phyloP scores from a whole-genome alignment of 2,888 invertebrate genomes.

The Gordius sp. region DNA sequence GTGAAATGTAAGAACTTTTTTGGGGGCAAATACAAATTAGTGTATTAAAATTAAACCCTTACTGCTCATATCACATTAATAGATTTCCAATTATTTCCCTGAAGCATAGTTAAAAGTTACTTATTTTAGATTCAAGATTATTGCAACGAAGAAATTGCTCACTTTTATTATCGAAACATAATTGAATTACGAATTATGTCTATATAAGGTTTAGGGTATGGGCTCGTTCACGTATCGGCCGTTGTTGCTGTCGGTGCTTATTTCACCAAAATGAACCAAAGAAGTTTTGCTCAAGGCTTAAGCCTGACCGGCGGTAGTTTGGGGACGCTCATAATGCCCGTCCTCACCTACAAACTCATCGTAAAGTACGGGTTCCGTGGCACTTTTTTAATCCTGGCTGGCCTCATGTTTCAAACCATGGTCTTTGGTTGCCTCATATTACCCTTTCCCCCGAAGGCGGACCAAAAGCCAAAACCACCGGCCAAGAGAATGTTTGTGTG shows the following conservation, averaged over 20 bases:
- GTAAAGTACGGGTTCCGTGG: not conserved
- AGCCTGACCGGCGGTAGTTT: slow-evolving; percentile 5
- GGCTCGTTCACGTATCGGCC: not conserved
- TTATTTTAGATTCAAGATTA: no score
- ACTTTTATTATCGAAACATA: no score
- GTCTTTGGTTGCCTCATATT: not conserved
- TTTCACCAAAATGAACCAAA: not conserved
- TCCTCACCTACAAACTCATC: not conserved
- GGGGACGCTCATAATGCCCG: slow-evolving; percentile 6
- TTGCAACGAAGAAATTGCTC: no score
- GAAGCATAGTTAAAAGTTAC: no score
- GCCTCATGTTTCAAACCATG: slow-evolving; percentile 9
- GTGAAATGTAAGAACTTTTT: no score
- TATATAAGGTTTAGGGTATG: slow-evolving; percentile 14
- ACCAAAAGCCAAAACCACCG: not conserved
- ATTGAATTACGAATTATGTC: no score
- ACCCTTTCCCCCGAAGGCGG: not conserved
- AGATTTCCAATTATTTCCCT: no score
- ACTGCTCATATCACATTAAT: no score
- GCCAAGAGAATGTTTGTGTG: not conserved
- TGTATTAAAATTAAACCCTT: no score
- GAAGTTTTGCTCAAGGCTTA: slow-evolving; percentile 9
- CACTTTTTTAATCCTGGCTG: not conserved
- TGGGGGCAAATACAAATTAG: no score
- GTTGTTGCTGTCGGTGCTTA: slow-evolving; percentile 10